Conservation (phyloP, 2,797 vertebrate species). For the Vespertilio murinus region DNA sequence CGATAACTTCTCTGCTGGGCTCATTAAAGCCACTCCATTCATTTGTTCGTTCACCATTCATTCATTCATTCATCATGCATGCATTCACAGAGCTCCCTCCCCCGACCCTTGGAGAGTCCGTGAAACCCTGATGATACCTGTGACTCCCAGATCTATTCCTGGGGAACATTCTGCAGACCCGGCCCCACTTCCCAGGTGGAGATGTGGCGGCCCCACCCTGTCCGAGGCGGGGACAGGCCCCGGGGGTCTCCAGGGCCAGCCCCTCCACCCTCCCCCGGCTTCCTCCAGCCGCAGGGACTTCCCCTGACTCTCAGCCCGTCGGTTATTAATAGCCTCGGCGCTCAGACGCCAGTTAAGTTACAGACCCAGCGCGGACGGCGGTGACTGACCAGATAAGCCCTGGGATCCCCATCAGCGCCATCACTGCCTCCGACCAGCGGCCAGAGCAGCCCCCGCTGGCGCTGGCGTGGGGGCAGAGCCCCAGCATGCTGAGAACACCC, state of each 20-base stretch:
- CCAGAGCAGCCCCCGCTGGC: not conserved
- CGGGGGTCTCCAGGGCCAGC: not conserved
- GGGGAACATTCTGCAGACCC: not conserved
- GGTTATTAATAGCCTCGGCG: conserved; percentile 61
- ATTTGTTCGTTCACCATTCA: not conserved
- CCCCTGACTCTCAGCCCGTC: conserved; percentile 27
- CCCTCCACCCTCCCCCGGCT: not conserved
- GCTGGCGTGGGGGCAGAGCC: not conserved
- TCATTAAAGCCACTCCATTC: not conserved
- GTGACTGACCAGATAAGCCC: not conserved
- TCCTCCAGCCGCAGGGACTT: not conserved
- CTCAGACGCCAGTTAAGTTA: not conserved
- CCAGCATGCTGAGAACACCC: not conserved
- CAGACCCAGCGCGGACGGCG: not conserved
- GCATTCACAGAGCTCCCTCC: not conserved
- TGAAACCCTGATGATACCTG: not conserved
- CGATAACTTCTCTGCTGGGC: not conserved
- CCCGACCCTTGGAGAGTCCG: not conserved
- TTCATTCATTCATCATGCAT: too few species aligned
- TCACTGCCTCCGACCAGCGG: not conserved
- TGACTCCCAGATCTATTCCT: not conserved
- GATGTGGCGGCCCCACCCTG: not conserved
- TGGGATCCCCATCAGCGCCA: not conserved
- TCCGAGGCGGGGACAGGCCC: not conserved
- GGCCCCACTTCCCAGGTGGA: not conserved